phyloP scores from a whole-genome alignment of 2,888 invertebrate genomes.

The Acronicta psi region DNA sequence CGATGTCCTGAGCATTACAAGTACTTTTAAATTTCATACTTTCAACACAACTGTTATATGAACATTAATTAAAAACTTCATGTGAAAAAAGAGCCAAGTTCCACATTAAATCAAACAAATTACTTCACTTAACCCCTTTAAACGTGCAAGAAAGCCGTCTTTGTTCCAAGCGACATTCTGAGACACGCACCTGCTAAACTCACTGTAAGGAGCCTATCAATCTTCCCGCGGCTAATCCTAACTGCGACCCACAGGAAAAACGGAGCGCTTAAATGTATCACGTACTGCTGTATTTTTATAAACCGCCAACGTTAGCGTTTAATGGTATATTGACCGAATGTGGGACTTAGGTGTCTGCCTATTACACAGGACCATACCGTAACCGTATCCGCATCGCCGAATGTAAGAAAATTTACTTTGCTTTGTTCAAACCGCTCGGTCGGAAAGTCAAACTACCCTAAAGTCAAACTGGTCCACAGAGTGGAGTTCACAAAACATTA shows the following conservation, averaged over 20 bases:
- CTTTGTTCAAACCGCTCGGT: too few species aligned
- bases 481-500: too few species aligned
- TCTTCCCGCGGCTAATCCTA: slow-evolving; percentile 73
- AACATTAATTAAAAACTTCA: not conserved
- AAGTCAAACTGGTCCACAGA: too few species aligned
- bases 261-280: slow-evolving; percentile 62
- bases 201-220: slow-evolving; percentile 67
- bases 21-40: not conserved
- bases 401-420: too few species aligned
- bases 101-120: slow-evolving; percentile 41
- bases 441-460: too few species aligned
- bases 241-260: slow-evolving; percentile 65
- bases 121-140: slow-evolving; percentile 44
- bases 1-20: too few species aligned
- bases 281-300: slow-evolving; percentile 72
- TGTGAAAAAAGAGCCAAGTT: slow-evolving; percentile 5
- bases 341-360: slow-evolving; percentile 40
- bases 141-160: slow-evolving; percentile 42
- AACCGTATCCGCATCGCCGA: too few species aligned
- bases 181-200: slow-evolving; percentile 62
- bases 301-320: slow-evolving; percentile 68
- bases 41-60: not conserved
- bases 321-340: slow-evolving; percentile 65
- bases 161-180: slow-evolving; percentile 49
- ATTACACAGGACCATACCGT: too few species aligned